Evolutionary conservation across 1,140 invertebrate genomes (phyloP).

Genomic region (Yoshiicerus persimilis): DNA sequence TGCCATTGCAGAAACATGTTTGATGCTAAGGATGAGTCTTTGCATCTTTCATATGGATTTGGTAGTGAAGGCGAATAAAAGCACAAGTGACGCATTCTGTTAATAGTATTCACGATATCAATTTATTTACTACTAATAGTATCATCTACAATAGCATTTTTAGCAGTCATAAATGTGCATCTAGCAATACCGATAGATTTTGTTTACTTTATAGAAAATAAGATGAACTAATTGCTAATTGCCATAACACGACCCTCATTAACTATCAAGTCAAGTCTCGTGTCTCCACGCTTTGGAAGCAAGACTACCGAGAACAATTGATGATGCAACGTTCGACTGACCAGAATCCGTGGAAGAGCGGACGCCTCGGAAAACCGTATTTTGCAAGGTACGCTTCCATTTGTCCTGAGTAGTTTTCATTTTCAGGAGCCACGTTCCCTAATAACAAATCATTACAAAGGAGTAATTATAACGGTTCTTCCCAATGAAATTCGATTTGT

Average conservation of each 20-base stretch:
- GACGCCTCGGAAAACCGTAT: constrained; percentile 52
- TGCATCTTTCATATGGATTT: too few species aligned
- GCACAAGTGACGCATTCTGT: too few species aligned
- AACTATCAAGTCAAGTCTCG: not conserved
- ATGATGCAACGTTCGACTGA: constrained; percentile 42
- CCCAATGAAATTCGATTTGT: too few species aligned
- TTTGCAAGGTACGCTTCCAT: constrained; percentile 59
- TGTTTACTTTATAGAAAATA: not conserved
- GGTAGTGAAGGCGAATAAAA: too few species aligned
- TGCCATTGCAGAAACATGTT: too few species aligned
- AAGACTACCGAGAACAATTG: constrained; percentile 8
- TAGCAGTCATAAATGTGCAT: not conserved
- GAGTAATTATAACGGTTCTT: too few species aligned
- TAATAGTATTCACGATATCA: not conserved
- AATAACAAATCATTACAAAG: not conserved
- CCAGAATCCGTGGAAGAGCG: constrained; percentile 43
- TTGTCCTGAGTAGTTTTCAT: constrained; percentile 60
- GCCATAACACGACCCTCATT: not conserved
- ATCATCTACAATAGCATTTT: not conserved
- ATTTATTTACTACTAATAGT: not conserved
- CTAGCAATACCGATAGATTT: not conserved
- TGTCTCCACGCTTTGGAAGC: constrained; percentile 19
- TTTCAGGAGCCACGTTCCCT: constrained; percentile 60
- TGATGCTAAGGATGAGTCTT: too few species aligned
- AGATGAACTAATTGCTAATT: not conserved